Percentiles rank a stretch among this genome's conserved stretches.
These are phyloP conservation scores for Chrysina gloriosa DNA, from an alignment of 2,888 invertebrate genomes.

Conservation along the genomic window DNA sequence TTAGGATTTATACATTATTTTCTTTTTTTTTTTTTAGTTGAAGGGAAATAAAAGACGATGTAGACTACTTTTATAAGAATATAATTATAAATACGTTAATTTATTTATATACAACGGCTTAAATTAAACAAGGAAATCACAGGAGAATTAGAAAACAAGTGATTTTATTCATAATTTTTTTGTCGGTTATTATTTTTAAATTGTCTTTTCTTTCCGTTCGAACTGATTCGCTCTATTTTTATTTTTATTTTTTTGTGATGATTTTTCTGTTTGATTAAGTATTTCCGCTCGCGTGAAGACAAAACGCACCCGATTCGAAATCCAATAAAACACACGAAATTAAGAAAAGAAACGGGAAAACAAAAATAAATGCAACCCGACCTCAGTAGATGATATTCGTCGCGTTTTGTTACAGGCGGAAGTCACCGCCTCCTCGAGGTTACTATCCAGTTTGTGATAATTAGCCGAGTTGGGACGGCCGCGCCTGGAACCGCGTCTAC, in stretches of 20 bases:
- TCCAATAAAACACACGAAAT: conserved; percentile 45
- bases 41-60: background rate
- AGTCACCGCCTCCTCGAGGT: conserved; percentile 75
- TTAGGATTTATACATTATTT: background rate
- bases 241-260: background rate
- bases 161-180: background rate
- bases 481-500: conserved; percentile 63
- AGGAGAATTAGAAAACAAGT: conserved; percentile 21
- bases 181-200: background rate
- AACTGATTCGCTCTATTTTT: background rate
- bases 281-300: background rate
- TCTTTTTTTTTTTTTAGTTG: background rate
- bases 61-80: conserved; percentile 32
- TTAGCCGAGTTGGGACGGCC: conserved; percentile 72
- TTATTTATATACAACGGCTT: conserved; percentile 35
- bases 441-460: conserved; percentile 75
- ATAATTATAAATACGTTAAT: conserved; percentile 35
- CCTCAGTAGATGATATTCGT: conserved; percentile 69
- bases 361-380: background rate
- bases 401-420: conserved; percentile 69
- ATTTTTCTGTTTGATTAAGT: background rate
- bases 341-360: background rate
- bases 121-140: conserved; percentile 36
- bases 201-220: background rate
- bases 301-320: background rate